Evolutionary conservation across 2,797 vertebrate genomes (phyloP), one percentile per base, ranked within the genome.

Genomic region (Karalla daura): DNA sequence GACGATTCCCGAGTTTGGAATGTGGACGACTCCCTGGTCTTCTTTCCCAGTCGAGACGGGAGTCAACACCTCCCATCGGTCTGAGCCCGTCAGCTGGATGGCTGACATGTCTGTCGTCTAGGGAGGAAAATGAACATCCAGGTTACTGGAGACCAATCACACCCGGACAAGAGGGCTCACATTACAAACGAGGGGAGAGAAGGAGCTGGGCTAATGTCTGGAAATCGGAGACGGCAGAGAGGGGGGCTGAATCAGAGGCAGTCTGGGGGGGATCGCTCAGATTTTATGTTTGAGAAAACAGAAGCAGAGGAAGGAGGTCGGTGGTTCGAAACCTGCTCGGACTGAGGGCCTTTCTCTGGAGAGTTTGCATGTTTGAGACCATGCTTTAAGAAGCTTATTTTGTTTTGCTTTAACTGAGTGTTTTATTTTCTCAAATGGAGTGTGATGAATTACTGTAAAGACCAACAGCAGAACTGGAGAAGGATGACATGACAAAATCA

Each of bases 21-120:
- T 96, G 91, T 98, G 97, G 76, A 99, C 93, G 79, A 98, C 92
- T 86, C 96, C 95, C 69, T 96, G 95, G 92, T 98, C 96, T 70
- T 98, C 97, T 93, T 99, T 99, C 87, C 95, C 94, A 49, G 95
- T 82, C 18, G 96, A 93, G 45, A 94, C 85, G n/a, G 96, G 94
- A 83, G 98, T 96, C 72, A 99, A 92, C 84, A 99, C 96, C 86
- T 99, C 96, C 98, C 98, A 99, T 90, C 97, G 95, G 91, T 97
- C 96, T 72, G 97, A 92, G 86, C 95, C 95, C 15, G 96, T 93
- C 90, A 99, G 91, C 87, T 99, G 98, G 85, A 98, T 96, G 91
- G 96, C 94, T 62, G 96, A 86, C 94, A 99, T 96, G 78, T 98
- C 96, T 84, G 96, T 96, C 39, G 96, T 95, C 96, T 98, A n/a